phyloP scores from a whole-genome alignment of 2,888 invertebrate genomes.

The Perizoma flavofasciatum region DNA sequence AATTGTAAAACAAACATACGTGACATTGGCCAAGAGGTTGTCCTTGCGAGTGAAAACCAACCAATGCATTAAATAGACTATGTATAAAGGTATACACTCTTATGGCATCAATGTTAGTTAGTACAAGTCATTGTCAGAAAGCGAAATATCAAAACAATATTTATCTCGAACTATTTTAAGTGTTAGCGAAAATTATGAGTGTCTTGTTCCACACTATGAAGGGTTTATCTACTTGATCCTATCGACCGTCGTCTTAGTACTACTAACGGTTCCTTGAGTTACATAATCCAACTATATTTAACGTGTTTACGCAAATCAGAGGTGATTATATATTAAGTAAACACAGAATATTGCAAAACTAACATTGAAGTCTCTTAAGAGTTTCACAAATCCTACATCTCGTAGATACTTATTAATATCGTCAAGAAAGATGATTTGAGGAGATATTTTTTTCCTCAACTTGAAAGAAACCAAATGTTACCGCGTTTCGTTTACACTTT shows the following conservation, averaged over 20 bases:
- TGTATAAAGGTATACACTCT: too few relatives aligned
- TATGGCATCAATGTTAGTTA: not conserved
- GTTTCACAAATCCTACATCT: not conserved
- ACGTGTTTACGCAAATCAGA: too few relatives aligned
- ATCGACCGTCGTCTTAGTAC: too few relatives aligned
- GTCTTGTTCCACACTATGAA: too few relatives aligned
- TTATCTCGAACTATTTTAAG: too few relatives aligned
- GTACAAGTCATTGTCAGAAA: conserved; percentile 27
- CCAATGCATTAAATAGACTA: conserved; percentile 35
- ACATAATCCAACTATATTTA: too few relatives aligned
- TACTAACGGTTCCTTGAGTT: too few relatives aligned
- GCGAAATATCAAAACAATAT: not conserved
- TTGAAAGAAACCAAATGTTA: not conserved
- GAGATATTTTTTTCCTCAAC: too few relatives aligned
- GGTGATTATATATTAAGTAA: not conserved
- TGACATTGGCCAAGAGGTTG: conserved; percentile 63
- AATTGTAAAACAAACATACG: conserved; percentile 51
- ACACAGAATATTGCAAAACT: not conserved
- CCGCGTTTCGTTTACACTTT: conserved; percentile 42
- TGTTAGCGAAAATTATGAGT: too few relatives aligned
- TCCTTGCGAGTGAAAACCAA: conserved; percentile 57
- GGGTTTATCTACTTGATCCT: too few relatives aligned
- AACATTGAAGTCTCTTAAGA: not conserved
- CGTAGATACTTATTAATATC: not conserved
- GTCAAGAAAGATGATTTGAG: too few relatives aligned